These are phyloP conservation scores for Carcina quercana DNA, from an alignment of 2,888 invertebrate species.

Conservation along the genomic window DNA sequence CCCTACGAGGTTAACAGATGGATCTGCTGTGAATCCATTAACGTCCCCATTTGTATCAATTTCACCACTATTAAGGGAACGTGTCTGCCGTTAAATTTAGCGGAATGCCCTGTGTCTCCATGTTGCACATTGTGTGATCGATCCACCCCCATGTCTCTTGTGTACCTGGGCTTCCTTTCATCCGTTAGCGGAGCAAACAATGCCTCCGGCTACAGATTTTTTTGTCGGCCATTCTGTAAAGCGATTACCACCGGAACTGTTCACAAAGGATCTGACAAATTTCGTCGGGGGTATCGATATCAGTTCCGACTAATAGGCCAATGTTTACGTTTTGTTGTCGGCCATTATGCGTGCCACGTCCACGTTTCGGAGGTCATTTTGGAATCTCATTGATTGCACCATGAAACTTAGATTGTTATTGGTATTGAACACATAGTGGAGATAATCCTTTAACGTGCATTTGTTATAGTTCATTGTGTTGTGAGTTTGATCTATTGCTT, in stretches of 20 bases:
- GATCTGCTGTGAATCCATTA: conserved; percentile 28
- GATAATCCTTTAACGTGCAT: background rate
- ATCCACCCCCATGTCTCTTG: conserved; percentile 50
- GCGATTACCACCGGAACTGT: conserved; percentile 62
- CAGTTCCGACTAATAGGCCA: conserved; percentile 66
- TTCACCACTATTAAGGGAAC: conserved; percentile 39
- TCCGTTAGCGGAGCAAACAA: conserved; percentile 47
- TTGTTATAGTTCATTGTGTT: conserved; percentile 13
- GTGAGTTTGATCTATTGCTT: conserved; percentile 45
- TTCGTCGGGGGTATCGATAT: conserved; percentile 58
- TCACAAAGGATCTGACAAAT: conserved; percentile 61
- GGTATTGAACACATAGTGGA: background rate
- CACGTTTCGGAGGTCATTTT: conserved; percentile 33
- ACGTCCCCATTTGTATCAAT: conserved; percentile 40
- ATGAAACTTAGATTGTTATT: background rate
- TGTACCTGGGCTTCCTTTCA: conserved; percentile 60
- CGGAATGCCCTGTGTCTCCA: conserved; percentile 35
- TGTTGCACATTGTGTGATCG: conserved; percentile 35
- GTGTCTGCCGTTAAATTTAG: conserved; percentile 42
- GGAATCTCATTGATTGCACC: conserved; percentile 7
- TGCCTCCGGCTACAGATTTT: conserved; percentile 38
- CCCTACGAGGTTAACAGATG: conserved; percentile 14
- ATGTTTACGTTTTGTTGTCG: conserved; percentile 61
- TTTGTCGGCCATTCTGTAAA: conserved; percentile 44
- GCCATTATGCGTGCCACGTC: conserved; percentile 51